phyloP scores from a whole-genome alignment of 2,113 vertebrate species.

The Lota lota region DNA sequence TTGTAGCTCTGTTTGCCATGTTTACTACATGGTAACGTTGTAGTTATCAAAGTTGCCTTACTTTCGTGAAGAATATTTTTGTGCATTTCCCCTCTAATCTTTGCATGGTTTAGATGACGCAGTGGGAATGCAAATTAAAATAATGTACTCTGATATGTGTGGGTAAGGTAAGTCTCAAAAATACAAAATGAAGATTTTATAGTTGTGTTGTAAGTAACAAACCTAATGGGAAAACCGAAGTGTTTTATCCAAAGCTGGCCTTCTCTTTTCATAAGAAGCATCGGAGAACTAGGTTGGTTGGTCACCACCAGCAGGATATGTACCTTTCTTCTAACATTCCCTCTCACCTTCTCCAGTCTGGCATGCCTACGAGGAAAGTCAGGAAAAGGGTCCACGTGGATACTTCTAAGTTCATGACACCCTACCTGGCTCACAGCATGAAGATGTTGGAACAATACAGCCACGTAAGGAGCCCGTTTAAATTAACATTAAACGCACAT shows the following conservation, averaged over 20 bases:
- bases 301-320: constrained; percentile 12
- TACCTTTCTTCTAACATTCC: background rate
- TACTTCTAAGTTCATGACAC: constrained; percentile 93
- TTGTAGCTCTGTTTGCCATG: too few species aligned
- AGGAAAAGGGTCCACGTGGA: constrained; percentile 85
- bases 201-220: too few species aligned
- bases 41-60: background rate
- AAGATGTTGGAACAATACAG: constrained; percentile 97
- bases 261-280: too few species aligned
- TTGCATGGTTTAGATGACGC: too few species aligned
- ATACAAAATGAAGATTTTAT: too few species aligned
- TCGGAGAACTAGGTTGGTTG: background rate
- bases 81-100: too few species aligned
- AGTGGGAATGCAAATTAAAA: too few species aligned
- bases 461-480: constrained; percentile 70
- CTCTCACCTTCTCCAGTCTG: constrained; percentile 44
- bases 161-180: too few species aligned
- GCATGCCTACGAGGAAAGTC: constrained; percentile 75
- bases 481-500: too few species aligned
- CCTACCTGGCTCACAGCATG: constrained; percentile 91
- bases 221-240: too few species aligned
- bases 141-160: too few species aligned
- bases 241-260: too few species aligned
- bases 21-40: background rate
- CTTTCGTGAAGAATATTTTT: background rate